Conservation (phyloP, 2,113 vertebrate genomes). For the Felis chaus region DNA sequence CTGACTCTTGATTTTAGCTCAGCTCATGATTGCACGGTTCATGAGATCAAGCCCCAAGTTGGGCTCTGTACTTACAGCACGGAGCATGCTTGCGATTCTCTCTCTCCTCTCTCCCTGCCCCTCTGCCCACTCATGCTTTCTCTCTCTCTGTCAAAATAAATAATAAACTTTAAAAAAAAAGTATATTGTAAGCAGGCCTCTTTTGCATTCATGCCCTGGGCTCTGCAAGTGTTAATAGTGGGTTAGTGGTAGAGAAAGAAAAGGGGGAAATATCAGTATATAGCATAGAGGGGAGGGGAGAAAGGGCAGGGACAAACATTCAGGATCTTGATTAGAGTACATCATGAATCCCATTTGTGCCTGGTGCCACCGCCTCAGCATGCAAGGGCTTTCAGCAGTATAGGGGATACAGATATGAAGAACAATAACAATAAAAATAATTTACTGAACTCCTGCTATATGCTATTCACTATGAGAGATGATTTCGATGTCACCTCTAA, state of each 20-base stretch:
- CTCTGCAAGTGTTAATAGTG: background rate
- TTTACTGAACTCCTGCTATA: background rate
- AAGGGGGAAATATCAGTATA: background rate
- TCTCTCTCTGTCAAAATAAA: too few species aligned
- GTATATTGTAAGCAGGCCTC: background rate
- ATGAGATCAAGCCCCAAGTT: too few species aligned
- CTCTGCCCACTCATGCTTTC: too few species aligned
- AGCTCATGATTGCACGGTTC: too few species aligned
- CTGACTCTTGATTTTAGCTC: too few species aligned
- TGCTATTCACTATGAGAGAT: background rate
- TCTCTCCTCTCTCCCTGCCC: too few species aligned
- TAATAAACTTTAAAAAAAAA: background rate
- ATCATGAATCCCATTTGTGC: background rate
- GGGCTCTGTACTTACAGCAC: too few species aligned
- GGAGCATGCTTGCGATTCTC: too few species aligned
- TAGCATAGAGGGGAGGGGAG: fast-evolving
- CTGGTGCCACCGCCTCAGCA: background rate
- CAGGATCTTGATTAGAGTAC: background rate
- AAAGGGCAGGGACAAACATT: background rate
- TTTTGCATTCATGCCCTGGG: background rate
- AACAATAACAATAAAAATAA: background rate
- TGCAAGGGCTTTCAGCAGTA: background rate
- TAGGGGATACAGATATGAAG: background rate
- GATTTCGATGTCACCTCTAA: background rate
- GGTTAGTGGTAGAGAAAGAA: background rate